Evolutionary conservation across 2,113 vertebrate genomes (phyloP), one percentile per base, ranked within the genome.

Genomic region (Peromyscus maniculatus): DNA sequence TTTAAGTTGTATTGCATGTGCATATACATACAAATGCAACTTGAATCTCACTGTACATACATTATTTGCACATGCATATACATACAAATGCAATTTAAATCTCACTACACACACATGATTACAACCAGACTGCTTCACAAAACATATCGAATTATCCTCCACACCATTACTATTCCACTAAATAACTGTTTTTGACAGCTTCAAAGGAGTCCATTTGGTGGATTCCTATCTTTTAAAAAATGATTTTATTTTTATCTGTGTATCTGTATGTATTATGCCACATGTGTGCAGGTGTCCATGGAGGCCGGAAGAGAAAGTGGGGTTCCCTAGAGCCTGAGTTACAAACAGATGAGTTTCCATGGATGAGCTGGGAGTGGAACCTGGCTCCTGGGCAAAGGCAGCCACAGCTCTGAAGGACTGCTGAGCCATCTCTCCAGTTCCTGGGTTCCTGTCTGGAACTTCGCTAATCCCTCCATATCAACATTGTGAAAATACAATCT

Each of bases 401-500:
- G 39, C 15, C 5, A 86, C 3, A 11, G 82, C 39, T 46, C 83
- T 66, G 8, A 62, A 52, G 52, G 52, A 19, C 26, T 84, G 8
- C 57, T 3, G 4, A 19, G n/a, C 24, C 26, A 19, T 16, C 59
- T 84, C 59, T 86, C 36, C 5, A 92, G 69, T 75, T 52, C 43
- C 83, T 49, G 7, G 15, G 55, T 92, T 88, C 46, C 46, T 93
- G 7, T 62, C 67, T 92, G 66, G 86, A 66, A 87, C 59, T 89
- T 80, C 88, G 62, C 8, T 43, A 83, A 78, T 83, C 12, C 9
- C 0, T 91, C 21, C 46, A 28, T 80, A 33, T 49, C 64, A 19
- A 86, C 7, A 89, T 69, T 62, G 82, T 86, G 92, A 72, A 96
- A 75, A 52, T 84, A 22, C 84, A 87, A 82, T 52, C 69, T 87